These are phyloP conservation scores for Drosophila tsacasi DNA, from an alignment of 1,140 invertebrate species.

Conservation along the genomic window DNA sequence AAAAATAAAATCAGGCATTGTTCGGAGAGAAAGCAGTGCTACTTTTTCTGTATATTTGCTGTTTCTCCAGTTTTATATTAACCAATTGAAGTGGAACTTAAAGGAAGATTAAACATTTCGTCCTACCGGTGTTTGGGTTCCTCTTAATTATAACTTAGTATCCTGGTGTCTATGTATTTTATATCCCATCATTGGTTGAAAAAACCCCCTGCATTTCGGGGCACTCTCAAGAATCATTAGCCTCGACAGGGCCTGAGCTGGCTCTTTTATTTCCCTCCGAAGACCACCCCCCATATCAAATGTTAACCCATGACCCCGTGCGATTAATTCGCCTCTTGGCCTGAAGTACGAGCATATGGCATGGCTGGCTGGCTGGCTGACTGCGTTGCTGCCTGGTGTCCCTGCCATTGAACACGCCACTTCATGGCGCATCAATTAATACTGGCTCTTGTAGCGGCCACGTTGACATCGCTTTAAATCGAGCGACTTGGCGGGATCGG, in stretches of 20 bases:
- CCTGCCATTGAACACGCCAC: constrained; percentile 37
- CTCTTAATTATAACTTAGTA: neutral
- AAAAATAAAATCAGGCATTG: too few species aligned
- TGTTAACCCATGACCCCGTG: constrained; percentile 4
- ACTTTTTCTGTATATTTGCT: too few species aligned
- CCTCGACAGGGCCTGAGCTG: neutral
- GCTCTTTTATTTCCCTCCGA: constrained; percentile 15
- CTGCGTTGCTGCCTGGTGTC: neutral
- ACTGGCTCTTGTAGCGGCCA: constrained; percentile 22
- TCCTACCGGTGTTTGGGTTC: too few species aligned
- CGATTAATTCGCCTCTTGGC: constrained; percentile 23
- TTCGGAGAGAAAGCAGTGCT: too few species aligned
- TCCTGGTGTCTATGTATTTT: neutral
- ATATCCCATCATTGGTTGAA: neutral
- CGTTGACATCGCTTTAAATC: constrained; percentile 37
- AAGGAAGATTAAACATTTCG: too few species aligned
- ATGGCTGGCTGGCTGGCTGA: neutral
- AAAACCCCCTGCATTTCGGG: neutral
- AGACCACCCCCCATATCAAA: constrained; percentile 18
- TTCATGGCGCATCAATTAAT: constrained; percentile 47
- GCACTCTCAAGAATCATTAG: neutral
- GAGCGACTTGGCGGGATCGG: neutral
- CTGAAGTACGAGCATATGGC: neutral
- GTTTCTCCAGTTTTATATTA: too few species aligned
- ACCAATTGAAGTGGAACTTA: too few species aligned